Conservation (phyloP, 2,113 vertebrate genomes). For the Chunga burmeisteri region DNA sequence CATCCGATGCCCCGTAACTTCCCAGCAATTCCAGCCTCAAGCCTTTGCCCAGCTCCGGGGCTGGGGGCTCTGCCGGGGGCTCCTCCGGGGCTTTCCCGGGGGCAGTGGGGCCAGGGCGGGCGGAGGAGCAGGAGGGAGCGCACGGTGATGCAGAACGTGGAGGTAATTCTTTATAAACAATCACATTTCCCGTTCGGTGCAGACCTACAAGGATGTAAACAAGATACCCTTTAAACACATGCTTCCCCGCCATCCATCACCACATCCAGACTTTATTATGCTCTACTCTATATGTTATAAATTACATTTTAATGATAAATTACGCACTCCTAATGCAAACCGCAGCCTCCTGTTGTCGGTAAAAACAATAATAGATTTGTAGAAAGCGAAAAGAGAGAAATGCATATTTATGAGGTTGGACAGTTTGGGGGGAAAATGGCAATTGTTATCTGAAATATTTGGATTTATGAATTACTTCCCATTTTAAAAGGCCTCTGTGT, state of each 20-base stretch:
- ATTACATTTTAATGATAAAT: slow-evolving; percentile 69
- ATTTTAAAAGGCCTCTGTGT: not conserved
- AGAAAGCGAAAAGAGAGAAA: slow-evolving; percentile 22
- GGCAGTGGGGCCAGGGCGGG: not conserved
- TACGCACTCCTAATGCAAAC: slow-evolving; percentile 16
- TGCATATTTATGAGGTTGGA: slow-evolving; percentile 63
- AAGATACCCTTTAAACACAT: not conserved
- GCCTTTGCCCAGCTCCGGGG: not conserved
- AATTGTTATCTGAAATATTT: slow-evolving; percentile 30
- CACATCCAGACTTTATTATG: slow-evolving; percentile 13
- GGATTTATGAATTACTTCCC: slow-evolving; percentile 37
- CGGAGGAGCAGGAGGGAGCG: not conserved
- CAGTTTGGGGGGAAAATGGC: not conserved
- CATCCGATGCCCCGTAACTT: not conserved
- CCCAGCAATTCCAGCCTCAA: not conserved
- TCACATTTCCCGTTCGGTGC: not conserved
- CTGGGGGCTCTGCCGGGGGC: not conserved
- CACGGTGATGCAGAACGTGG: not conserved
- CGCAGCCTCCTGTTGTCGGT: slow-evolving; percentile 2
- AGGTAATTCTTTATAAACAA: not conserved
- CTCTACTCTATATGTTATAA: slow-evolving; percentile 49
- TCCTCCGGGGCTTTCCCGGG: not conserved
- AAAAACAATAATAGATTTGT: slow-evolving; percentile 64
- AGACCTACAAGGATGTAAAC: slow-evolving; percentile 30
- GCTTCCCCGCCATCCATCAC: slow-evolving; percentile 46